Conservation (phyloP, 2,797 vertebrate genomes). For the Poliocrania exsul region DNA sequence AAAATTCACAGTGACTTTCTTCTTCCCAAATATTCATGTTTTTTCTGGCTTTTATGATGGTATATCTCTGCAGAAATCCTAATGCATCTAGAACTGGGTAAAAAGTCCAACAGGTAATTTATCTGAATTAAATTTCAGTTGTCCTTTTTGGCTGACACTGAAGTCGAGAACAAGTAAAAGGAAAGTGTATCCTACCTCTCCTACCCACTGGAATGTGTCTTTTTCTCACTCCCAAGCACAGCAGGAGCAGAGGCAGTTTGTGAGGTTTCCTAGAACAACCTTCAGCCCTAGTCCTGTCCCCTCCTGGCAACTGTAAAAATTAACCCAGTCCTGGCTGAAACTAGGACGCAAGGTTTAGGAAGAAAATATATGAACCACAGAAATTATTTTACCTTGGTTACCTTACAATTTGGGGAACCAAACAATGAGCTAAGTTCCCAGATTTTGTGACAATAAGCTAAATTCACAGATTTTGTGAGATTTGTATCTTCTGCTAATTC, state of each 20-base stretch:
- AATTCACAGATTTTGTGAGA: neutral
- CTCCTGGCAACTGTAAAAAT: neutral
- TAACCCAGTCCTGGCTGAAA: neutral
- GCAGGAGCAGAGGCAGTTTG: neutral
- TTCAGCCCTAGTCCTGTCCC: too few relatives aligned
- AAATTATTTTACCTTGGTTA: neutral
- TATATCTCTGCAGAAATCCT: neutral
- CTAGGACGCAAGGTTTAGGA: neutral
- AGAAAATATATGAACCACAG: neutral
- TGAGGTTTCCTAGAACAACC: neutral
- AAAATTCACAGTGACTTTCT: neutral
- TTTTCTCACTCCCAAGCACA: neutral
- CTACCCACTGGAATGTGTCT: neutral
- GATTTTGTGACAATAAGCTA: neutral
- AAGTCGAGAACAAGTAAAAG: neutral
- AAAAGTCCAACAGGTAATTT: neutral
- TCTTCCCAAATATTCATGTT: neutral
- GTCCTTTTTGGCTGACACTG: neutral
- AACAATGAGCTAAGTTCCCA: fast-evolving
- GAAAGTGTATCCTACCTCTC: neutral
- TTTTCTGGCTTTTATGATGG: neutral
- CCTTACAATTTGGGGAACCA: neutral
- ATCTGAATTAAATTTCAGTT: neutral
- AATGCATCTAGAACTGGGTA: neutral
- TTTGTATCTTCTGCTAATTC: neutral